Base-by-base conservation (phyloP, 2,797 vertebrate genomes). In the Pseudochirops cupreus region DNA sequence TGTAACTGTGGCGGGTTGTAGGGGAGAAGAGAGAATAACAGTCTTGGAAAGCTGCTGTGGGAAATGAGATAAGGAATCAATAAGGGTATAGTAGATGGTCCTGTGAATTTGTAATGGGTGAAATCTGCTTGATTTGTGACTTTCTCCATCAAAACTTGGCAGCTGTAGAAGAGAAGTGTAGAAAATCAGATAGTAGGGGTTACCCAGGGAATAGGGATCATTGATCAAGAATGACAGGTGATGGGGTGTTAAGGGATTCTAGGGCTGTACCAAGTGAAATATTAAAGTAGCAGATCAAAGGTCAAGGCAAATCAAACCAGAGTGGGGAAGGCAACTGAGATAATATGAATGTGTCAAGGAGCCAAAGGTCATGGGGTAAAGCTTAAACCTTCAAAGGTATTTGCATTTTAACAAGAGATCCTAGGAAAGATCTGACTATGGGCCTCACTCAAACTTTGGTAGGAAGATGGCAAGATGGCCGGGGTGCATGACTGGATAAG, bases 71-170 rank as follows among this genome's bases (percentile, higher is more conserved):
- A 87, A 87, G 74, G 39, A 87, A 87, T 87, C 74, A 87, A 87
- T 87, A 87, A 46, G 39, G 39, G 31, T 50, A 50, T 50, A 87
- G 74, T 50, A 87, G 74, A 87, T 0, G 24, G 74, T 26, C 24
- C 74, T 87, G 74, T 87, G 39, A 87, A 87, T 87, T 87, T 87
- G 39, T 50, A 87, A 82, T 82, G 6, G 67, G n/a, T 24, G 16
- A 39, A 46, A 46, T 87, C 74, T 87, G 74, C 74, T 87, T 87
- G 74, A 87, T 87, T 87, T 87, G 74, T 87, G 74, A 87, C 39
- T 87, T 87, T 87, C 39, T 87, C 74, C 74, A 87, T 87, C 74
- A 87, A 46, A 87, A 87, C 9, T 50, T 87, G 74, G 74, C 74
- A 87, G 74, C 39, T 46, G 39, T 87, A 26, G 21, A 87, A 87